Evolutionary conservation across 2,888 invertebrate species (phyloP), one percentile per base, ranked within the genome.

Genomic region (Anorthoa munda): DNA sequence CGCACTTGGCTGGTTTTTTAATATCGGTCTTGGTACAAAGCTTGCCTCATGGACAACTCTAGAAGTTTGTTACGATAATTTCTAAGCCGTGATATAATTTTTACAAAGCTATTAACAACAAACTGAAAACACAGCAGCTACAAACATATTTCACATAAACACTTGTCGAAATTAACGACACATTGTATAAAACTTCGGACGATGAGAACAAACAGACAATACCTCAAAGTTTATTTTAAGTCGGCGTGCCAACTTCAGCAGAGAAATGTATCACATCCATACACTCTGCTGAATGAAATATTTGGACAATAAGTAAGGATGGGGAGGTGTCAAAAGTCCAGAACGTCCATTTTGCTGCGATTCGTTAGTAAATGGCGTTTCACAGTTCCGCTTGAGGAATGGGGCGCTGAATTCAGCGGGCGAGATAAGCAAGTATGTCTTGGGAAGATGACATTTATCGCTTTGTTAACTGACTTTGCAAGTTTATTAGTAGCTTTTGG

Each of bases 231-330:
- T 81, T 79, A 82, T 86, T 87, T 86, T 72, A 78, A 80, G 81
- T 76, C 69, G 50, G 74, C 75, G 66, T 83, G 86, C 85, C 89
- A 89, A 87, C 79, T 86, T 68, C 69, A 73, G 63, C 60, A 56
- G 71, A 65, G 79, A 84, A 85, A 89, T 88, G 83, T 87, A 86
- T 89, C 86, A 81, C 77, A 74, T 77, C 75, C 81, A 77, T 81
- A 88, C 83, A 87, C 86, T 86, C 75, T 59, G 72, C 74, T 63
- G 79, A 83, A n/a, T 88, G 88, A 87, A 88, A 88, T 89, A 88
- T 88, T 88, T 88, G 84, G 82, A 85, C 83, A 83, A 84, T 82
- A 82, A 86, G 81, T 77, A 75, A 86, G 83, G 82, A 86, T 83
- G 74, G 82, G 58, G 75, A 75, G 71, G 80, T 78, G 79, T 84